Base-by-base conservation (phyloP, 2,797 vertebrate genomes). In the Triplophysa yarkandensis region DNA sequence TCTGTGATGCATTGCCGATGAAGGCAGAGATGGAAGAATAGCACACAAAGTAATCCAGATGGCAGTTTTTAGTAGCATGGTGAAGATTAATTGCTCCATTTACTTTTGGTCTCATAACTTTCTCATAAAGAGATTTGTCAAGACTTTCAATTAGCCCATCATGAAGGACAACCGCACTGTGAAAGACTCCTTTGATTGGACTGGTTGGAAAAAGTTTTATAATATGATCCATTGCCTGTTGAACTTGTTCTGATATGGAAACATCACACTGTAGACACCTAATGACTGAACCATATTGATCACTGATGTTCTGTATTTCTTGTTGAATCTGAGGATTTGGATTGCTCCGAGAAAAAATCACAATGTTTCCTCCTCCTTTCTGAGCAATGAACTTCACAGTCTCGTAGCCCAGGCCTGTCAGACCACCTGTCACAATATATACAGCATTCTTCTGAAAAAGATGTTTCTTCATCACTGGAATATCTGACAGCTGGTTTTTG, bases 331-430 rank as follows among this genome's bases (percentile, higher is more conserved):
- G 82, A 28, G 60, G 3, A 0, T 73, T 85, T 25, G 93, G 92
- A 2, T 65, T 84, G 50, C 85, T 91, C 68, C 93, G 87, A 65
- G 94, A 96, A 2, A 95, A 85, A 77, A 95, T 90, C 5, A 89
- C 88, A 75, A 95, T 76, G 21, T 80, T 76, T 0, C 85, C 84
- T 4, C 94, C 93, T 32, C 93, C 93, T 34, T 89, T 92, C 73
- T 91, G 68, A 0, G 89, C 91, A 83, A 95, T 94, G 79, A 95
- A 96, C 81, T 88, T 94, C 50, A 95, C 92, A 0, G 94, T 95
- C 90, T 95, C 93, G 87, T 94, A 93, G 34, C 94, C 94, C 74
- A 97, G 86, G 0, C 94, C 94, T 50, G 93, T 92, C n/a, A 95
- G 92, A 5, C 94, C 94, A 9, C 94, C 94, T 0, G 84, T 80